A percentile compares a stretch with the other conserved stretches of the same genome.
Evolutionary conservation across 2,797 vertebrate species (phyloP).

Genomic region (Denticeps clupeoides): DNA sequence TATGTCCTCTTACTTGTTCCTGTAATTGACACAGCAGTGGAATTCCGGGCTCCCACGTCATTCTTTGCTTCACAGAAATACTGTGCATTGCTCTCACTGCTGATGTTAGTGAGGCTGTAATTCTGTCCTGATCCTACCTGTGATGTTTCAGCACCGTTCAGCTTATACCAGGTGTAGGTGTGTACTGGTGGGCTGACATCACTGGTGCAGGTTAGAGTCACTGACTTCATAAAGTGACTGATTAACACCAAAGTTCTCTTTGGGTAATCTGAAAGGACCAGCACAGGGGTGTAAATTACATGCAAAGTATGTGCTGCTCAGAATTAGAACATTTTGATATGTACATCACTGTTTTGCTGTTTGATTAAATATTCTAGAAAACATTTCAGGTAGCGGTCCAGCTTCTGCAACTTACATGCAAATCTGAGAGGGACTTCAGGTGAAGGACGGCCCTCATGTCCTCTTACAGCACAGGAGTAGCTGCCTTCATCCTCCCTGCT

Average conservation of each 20-base stretch:
- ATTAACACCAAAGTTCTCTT: background rate
- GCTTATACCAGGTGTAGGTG: constrained; percentile 5
- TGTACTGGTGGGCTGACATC: constrained; percentile 1
- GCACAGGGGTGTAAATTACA: background rate
- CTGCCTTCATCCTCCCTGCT: background rate
- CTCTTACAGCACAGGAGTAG: background rate
- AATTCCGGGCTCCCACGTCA: background rate
- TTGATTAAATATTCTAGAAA: background rate
- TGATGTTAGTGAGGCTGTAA: background rate
- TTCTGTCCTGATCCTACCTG: background rate
- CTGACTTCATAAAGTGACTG: background rate
- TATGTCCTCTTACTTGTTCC: too few species aligned
- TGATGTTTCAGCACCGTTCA: background rate
- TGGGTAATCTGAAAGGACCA: background rate
- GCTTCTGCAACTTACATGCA: background rate
- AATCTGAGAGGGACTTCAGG: background rate
- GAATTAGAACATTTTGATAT: too few species aligned
- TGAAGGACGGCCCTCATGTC: background rate
- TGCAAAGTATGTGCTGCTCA: background rate
- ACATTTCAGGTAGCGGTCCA: too few species aligned
- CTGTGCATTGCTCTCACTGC: background rate
- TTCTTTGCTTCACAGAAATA: background rate
- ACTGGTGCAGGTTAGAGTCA: constrained; percentile 9
- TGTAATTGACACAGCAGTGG: too few species aligned
- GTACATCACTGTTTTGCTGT: background rate